Evolutionary conservation across 2,888 invertebrate genomes (phyloP), one percentile per base, ranked within the genome.

Genomic region (Camponotus fellah): DNA sequence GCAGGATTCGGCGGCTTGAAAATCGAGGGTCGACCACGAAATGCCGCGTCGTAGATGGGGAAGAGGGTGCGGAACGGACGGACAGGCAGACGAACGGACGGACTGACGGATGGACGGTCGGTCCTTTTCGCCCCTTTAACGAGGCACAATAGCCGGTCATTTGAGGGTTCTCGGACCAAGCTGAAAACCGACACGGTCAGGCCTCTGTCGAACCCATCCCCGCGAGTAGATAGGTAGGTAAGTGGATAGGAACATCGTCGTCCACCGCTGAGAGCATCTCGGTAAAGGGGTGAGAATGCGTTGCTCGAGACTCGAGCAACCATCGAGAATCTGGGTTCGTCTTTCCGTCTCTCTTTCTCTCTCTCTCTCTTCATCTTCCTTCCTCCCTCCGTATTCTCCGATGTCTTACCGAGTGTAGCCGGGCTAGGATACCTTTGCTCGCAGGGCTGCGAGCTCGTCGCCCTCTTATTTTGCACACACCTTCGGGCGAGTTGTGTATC

Each of bases 1-100:
- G 65, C 84, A 76, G 81, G 84, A 87, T 87, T 85, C 81, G 81
- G 77, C 46, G 71, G 40, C 66, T 87, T 69, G 86, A 86, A 88
- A 90, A 91, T 90, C 91, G 91, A 91, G 91, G 91, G 85, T 87
- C 85, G 83, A 88, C 91, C 90, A 80, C 90, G 79, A 91, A 89
- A 87, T 86, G 82, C 72, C 75, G 60, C 77, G 88, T 56, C 68
- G 81, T 65, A 68, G 82, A 75, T 40, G 53, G 62, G 66, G 40
- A 10, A 40, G 69, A 43, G 69, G 40, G 62, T 37, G 79, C n/a
- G 71, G 62, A 75, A 32, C 49, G 80, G 58, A 56, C 60, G 60
- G 58, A 75, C 64, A 69, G 34, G 80, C 40, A 12, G 53, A 37
- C 10, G 32, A 64, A 6, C 66, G 69, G 72, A n/a, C 58, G 72